Percentiles rank a stretch among this genome's conserved stretches.
phyloP scores from a whole-genome alignment of 1,140 invertebrate genomes.

The Dreissena rostriformis region DNA sequence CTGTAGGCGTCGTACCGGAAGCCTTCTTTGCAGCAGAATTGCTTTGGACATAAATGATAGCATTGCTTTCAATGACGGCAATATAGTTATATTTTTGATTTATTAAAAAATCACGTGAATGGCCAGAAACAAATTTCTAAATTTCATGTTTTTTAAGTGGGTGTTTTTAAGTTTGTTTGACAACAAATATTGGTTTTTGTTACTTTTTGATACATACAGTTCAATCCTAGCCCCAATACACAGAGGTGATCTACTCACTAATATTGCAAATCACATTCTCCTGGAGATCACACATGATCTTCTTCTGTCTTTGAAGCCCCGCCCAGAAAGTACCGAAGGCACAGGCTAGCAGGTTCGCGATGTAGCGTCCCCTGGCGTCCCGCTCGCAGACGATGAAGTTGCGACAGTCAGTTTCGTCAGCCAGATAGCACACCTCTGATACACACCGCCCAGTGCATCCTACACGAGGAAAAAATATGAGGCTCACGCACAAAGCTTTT shows the following conservation, averaged over 20 bases:
- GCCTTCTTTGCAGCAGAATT: slow-evolving; percentile 25
- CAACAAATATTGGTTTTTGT: no score
- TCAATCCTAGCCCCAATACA: no score
- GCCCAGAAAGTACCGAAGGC: slow-evolving; percentile 52
- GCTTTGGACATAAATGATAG: neutral
- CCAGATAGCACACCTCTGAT: slow-evolving; percentile 38
- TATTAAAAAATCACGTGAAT: no score
- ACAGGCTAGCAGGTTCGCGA: slow-evolving; percentile 29
- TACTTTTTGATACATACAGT: no score
- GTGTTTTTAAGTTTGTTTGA: no score
- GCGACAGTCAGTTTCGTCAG: slow-evolving; percentile 29
- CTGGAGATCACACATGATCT: slow-evolving; percentile 39
- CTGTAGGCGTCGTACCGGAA: neutral
- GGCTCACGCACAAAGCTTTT: no score
- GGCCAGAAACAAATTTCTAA: no score
- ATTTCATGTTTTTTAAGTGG: no score
- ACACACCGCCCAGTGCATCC: slow-evolving; percentile 26
- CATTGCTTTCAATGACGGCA: neutral
- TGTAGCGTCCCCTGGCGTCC: slow-evolving; percentile 10
- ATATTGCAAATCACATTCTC: slow-evolving; percentile 18
- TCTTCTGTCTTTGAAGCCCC: slow-evolving; percentile 22
- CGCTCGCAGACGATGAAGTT: slow-evolving; percentile 42
- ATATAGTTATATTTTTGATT: no score
- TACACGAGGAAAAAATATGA: neutral
- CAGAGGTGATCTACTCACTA: neutral